Evolutionary conservation across 1,140 invertebrate species (phyloP).

Genomic region (Drosophila repletoides): DNA sequence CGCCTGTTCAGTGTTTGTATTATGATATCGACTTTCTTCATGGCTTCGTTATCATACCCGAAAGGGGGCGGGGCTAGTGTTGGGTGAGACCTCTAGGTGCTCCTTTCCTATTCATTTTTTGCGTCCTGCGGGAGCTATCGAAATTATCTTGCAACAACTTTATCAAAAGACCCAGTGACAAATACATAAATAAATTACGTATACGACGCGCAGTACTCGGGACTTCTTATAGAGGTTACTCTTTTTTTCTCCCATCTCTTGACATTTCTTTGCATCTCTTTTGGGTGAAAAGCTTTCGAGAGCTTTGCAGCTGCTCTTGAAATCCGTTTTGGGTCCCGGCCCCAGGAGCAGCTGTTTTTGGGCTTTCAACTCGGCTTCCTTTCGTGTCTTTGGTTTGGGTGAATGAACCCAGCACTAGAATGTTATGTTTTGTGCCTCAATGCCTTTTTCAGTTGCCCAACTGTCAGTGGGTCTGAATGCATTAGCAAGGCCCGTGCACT

Average conservation of each 20-base stretch:
- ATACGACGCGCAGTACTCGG: conserved; percentile 12
- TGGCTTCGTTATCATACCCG: conserved; percentile 62
- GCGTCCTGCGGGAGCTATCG: conserved; percentile 45
- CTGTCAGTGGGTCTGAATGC: conserved; percentile 10
- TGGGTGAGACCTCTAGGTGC: background rate
- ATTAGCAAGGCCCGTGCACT: conserved; percentile 3
- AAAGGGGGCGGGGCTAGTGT: background rate
- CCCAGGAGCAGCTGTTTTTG: conserved; percentile 68
- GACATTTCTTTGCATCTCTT: conserved; percentile 11
- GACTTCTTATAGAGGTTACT: background rate
- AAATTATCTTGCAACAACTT: conserved; percentile 74
- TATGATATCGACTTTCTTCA: conserved; percentile 78
- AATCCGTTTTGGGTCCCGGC: conserved; percentile 36
- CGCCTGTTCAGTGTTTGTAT: conserved; percentile 79
- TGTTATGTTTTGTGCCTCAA: conserved; percentile 32
- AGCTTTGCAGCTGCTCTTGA: conserved; percentile 60
- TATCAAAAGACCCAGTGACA: conserved; percentile 71
- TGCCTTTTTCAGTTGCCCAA: conserved; percentile 5
- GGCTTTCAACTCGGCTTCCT: background rate
- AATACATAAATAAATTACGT: conserved; percentile 76
- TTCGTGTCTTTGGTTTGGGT: conserved; percentile 53
- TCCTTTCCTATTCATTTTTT: background rate
- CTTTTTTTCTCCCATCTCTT: background rate
- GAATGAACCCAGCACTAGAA: conserved; percentile 57
- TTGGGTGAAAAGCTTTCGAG: conserved; percentile 44